Evolutionary conservation across 2,888 invertebrate genomes (phyloP), one percentile per base, ranked within the genome.

Genomic region (Phaedon cochleariae): DNA sequence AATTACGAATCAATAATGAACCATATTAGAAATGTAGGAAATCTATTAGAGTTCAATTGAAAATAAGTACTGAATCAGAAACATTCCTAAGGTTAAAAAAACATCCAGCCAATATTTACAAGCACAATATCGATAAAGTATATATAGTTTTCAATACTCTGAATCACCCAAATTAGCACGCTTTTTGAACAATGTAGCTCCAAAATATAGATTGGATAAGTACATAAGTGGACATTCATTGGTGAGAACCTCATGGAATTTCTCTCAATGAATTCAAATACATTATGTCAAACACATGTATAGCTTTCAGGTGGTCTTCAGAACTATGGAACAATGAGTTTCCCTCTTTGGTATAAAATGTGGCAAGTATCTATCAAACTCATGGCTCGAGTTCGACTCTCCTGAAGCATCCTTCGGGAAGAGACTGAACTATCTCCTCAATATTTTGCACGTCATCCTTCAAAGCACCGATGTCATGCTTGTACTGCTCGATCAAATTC

Each of bases 331-430:
- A 63, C 49, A 49, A 64, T 54, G 60, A 62, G 66, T 49, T 60
- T 60, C 52, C 46, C 53, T 71, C 71, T 71, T 71, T 71, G 71
- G 71, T 68, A 69, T 71, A 21, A 49, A 61, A 63, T 57, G 62
- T 61, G 21, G 64, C 57, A 31, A 53, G 31, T 22, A 17, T 53
- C 46, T 49, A 9, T 17, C 29, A 31, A 7, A 12, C 45, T 64
- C 84, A 87, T 7, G 92, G 92, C 81, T 96, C 95, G 46, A 96
- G 85, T 67, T 90, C 89, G 58, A 91, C 86, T 72, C 90, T 87
- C 80, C 92, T 93, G 85, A 90, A 94, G 83, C 97, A 97, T 1
- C 88, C 87, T 0, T 87, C 86, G 0, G 97, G 97, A 67, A 97
- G 86, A 64, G 94, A 89, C 59, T 90, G 88, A 1, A 91, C 86